Percentiles rank a stretch among this genome's conserved stretches.
Conservation (phyloP, 2,888 invertebrate genomes). For the Eristalis pertinax region DNA sequence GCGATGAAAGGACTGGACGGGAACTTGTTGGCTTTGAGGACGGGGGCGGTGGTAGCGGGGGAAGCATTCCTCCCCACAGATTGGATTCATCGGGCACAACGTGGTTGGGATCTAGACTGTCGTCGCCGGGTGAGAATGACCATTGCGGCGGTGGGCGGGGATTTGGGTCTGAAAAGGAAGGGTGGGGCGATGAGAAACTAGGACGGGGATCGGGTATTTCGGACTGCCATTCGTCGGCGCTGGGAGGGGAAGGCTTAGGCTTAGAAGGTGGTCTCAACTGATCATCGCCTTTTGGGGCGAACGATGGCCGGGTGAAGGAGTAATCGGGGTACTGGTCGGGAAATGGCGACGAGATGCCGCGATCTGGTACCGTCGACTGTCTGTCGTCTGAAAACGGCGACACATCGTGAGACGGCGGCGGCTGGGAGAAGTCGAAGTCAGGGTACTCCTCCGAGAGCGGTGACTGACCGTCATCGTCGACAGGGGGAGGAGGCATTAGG, state of each 20-base stretch:
- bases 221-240: slow-evolving; percentile 18
- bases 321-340: neutral
- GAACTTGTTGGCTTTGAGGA: slow-evolving; percentile 10
- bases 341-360: too few relatives aligned
- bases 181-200: slow-evolving; percentile 13
- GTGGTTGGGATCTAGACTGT: slow-evolving; percentile 17
- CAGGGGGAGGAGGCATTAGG: slow-evolving; percentile 49
- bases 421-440: neutral
- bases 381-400: neutral
- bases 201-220: slow-evolving; percentile 27
- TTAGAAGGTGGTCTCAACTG: neutral
- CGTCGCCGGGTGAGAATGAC: neutral
- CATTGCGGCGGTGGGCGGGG: slow-evolving; percentile 1
- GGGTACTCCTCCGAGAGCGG: slow-evolving; percentile 30
- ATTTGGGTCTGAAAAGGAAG: neutral
- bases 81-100: slow-evolving; percentile 43
- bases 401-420: neutral
- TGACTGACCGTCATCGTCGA: slow-evolving; percentile 39
- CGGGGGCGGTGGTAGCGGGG: slow-evolving; percentile 13
- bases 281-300: neutral
- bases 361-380: neutral
- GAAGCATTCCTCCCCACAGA: neutral
- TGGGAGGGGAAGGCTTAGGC: neutral
- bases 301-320: neutral
- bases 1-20: neutral